phyloP scores from a whole-genome alignment of 2,113 vertebrate species.

The Cephalophus harveyi region DNA sequence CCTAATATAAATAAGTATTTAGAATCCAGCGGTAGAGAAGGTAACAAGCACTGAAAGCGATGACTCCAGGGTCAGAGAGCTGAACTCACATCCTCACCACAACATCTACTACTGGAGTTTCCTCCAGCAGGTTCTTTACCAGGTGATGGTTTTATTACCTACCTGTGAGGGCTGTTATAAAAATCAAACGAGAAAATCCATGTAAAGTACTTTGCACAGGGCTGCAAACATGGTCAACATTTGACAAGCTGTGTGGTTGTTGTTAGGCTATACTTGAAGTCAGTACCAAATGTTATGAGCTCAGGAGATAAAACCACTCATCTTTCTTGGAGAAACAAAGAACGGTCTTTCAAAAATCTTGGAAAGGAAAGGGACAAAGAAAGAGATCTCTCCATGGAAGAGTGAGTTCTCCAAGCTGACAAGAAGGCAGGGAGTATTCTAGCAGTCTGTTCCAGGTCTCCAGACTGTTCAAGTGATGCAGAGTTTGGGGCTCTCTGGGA shows the following conservation, averaged over 20 bases:
- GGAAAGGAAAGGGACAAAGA: background rate
- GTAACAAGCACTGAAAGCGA: background rate
- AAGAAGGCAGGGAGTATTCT: background rate
- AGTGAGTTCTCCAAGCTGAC: background rate
- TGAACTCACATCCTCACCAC: background rate
- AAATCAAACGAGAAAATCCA: background rate
- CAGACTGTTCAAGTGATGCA: background rate
- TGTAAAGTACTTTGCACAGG: background rate
- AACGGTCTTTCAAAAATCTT: background rate
- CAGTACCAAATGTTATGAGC: background rate
- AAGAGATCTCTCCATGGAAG: background rate
- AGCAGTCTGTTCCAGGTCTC: background rate
- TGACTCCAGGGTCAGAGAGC: background rate
- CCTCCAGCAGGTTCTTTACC: background rate
- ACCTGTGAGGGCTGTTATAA: background rate
- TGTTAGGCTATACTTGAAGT: background rate
- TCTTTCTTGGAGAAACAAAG: background rate
- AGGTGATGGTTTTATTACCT: background rate
- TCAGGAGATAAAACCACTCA: background rate
- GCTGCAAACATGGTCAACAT: background rate
- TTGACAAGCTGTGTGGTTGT: background rate
- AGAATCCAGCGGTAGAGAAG: background rate
- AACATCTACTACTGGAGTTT: no score
- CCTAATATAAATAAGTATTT: conserved; percentile 6
- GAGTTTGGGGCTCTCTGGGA: background rate